phyloP scores from a whole-genome alignment of 2,797 vertebrate species.

The Telmatherina bonti region DNA sequence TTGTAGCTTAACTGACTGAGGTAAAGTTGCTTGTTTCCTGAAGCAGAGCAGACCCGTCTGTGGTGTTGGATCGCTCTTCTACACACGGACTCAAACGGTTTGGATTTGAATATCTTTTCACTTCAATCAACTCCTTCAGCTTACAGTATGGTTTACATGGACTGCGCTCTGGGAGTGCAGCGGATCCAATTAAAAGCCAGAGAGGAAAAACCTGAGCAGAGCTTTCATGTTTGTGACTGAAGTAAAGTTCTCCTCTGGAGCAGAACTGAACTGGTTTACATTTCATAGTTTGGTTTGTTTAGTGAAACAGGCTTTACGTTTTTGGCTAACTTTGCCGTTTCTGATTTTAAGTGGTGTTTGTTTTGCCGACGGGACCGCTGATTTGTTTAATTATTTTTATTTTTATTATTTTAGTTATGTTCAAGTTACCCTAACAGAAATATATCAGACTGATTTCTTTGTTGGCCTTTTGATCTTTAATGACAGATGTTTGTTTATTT shows the following conservation, averaged over 20 bases:
- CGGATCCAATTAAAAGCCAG: not conserved
- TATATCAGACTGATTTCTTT: not conserved
- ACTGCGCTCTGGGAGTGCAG: not conserved
- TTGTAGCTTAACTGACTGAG: conserved; percentile 74
- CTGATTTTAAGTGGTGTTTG: not conserved
- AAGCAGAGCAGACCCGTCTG: conserved; percentile 55
- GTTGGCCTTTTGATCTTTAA: not conserved
- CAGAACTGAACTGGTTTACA: not conserved
- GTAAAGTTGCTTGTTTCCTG: conserved; percentile 78
- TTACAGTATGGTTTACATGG: not conserved
- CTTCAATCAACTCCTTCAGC: not conserved
- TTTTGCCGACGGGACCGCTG: too few relatives aligned
- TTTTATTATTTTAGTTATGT: too few relatives aligned
- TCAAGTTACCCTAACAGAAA: too few relatives aligned
- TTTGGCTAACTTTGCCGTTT: not conserved
- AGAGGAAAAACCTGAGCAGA: not conserved
- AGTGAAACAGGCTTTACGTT: not conserved
- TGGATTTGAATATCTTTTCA: conserved; percentile 36
- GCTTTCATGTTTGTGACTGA: not conserved
- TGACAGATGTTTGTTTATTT: not conserved
- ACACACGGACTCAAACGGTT: conserved; percentile 34
- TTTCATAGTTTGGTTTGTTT: not conserved
- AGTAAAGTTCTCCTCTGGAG: not conserved
- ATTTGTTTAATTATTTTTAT: too few relatives aligned
- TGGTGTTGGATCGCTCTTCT: conserved; percentile 14